Percentiles rank a stretch among this genome's conserved stretches.
These are phyloP conservation scores for Leptinotarsa tumamoca DNA, from an alignment of 2,888 invertebrate species.

Conservation along the genomic window DNA sequence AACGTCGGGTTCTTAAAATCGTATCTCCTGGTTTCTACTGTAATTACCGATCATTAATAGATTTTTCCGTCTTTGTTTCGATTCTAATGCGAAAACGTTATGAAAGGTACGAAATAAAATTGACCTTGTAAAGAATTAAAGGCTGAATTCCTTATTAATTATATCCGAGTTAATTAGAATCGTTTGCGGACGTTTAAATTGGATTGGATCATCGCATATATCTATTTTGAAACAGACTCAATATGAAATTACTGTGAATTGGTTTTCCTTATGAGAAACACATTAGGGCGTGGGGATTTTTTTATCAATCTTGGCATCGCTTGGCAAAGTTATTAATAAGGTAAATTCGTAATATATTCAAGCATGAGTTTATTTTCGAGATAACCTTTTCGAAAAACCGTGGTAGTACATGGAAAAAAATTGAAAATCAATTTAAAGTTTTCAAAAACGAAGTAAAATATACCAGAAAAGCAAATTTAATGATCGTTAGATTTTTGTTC, in stretches of 20 bases:
- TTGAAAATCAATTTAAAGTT: no score
- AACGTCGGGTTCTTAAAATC: not conserved
- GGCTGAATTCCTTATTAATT: constrained; percentile 24
- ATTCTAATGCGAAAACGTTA: constrained; percentile 18
- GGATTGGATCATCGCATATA: constrained; percentile 17
- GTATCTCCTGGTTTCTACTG: constrained; percentile 6
- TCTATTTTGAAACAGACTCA: not conserved
- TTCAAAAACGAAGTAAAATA: no score
- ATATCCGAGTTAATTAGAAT: constrained; percentile 25
- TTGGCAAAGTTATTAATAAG: no score
- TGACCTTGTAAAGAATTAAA: constrained; percentile 32
- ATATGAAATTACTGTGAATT: not conserved
- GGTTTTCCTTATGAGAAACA: not conserved
- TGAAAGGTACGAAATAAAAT: constrained; percentile 25
- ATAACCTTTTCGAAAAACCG: no score
- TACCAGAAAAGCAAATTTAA: no score
- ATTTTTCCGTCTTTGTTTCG: not conserved
- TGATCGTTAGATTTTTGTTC: no score
- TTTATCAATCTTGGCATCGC: not conserved
- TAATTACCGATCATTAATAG: constrained; percentile 9
- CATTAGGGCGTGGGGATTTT: not conserved
- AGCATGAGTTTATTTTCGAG: no score
- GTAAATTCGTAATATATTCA: no score
- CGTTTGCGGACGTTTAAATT: constrained; percentile 21
- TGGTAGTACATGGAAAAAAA: no score